Evolutionary conservation across 2,888 invertebrate species (phyloP), one percentile per base, ranked within the genome.

Genomic region (Aleiodes testaceus): DNA sequence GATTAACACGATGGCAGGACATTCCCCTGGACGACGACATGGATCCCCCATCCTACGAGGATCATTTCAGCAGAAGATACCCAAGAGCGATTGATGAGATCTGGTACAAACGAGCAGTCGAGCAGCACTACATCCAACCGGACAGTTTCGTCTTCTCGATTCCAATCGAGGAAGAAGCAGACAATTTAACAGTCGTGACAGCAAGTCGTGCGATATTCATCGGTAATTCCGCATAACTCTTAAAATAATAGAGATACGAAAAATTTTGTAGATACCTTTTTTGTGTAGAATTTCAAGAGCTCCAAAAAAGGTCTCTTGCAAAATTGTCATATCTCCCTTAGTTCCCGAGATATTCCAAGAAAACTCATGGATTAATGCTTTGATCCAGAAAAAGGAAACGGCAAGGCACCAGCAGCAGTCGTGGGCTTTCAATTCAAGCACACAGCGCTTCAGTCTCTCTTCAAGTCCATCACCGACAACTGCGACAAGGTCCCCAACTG

Each of bases 91-190:
- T 95, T 61, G 96, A 97, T 84, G 96, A 97, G 86, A 91, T 94
- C 16, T 97, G 96, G 95, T 97, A 97, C 85, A 92, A 92, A 74
- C 91, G 96, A 12, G 96, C 97, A 0, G 95, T 97, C 0, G 95
- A 96, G 78, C 95, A 95, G 80, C 92, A 96, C 87, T 93, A 93
- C 82, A 89, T 93, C 12, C 91, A 95, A 76, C 91, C 93, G 0
- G 91, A 92, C 36, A 94, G 94, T 80, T 96, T 95, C 85, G 94
- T 97, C 0, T 96, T 94, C 87, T 93, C 93, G 1, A 92, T 94
- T 53, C 93, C 93, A 20, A 92, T 93, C 81, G 92, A 93, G 84
- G 91, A 93, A 83, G 89, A 90, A 36, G 84, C 85, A 18, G 84
- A 84, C 61, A 90, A 91, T 74, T 89, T 92, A 49, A 93, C 93